Base-by-base conservation (phyloP, 2,888 invertebrate genomes). In the Pristionchus fissidentatus region DNA sequence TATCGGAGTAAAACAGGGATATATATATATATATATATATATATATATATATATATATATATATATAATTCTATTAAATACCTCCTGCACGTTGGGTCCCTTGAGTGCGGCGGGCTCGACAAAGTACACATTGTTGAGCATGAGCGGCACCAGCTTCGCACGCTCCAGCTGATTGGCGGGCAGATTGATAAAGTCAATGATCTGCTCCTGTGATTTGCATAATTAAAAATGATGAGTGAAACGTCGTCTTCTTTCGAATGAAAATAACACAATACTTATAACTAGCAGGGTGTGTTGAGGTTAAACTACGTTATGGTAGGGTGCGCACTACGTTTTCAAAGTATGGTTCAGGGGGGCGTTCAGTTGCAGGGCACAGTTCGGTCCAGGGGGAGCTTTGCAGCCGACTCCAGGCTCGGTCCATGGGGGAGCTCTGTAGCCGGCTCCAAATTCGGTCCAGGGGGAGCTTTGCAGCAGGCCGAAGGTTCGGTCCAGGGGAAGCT, bases 121-220 rank as follows among this genome's bases (percentile, higher is more conserved):
- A 66, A 78, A 60, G 60, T 84, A 84, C 35, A 88, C 78, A 66
- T 87, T 85, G 84, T 89, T 87, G 80, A 89, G 73, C 15, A 84
- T 82, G 32, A 83, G 66, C 10, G 86, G 88, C 1, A 83, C 70
- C 73, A 87, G 55, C 19, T 85, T 77, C 2, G 85, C 62, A 3
- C 84, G 43, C 26, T 84, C 84, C 55, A 83, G 49, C 15, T 75
- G 79, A 4, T 86, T 85, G 13, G 57, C 83, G 0, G 85, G 86
- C 49, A 87, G 83, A 38, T 86, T 83, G 13, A 91, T 85, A 75
- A 91, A 91, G 66, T 88, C 85, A 19, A 87, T 46, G 70, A 89
- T 87, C 70, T 89, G 86, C 66, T 91, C 89, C 89, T 89, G 83
- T 38, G n/a, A 87, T 66, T 60, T 15, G 15, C n/a, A 32, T 46